Base-by-base conservation (phyloP, 1,140 invertebrate species). In the Maconellicoccus hirsutus region DNA sequence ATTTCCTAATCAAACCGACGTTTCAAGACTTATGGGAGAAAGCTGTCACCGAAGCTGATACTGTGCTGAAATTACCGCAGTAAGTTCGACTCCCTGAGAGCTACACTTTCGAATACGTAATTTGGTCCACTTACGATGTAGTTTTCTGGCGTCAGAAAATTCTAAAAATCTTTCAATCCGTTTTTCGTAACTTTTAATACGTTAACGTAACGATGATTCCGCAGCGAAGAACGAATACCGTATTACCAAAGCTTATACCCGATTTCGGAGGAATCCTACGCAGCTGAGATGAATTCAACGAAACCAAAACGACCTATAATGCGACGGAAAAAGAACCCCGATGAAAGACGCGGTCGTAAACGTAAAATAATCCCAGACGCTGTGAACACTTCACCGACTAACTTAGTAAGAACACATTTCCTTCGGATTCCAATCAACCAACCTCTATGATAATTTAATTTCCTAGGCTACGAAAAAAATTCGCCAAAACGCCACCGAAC, bases 21-120 rank as follows among this genome's bases (percentile, higher is more conserved):
- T 52, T 52, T 52, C 21, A 66, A 66, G 61, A 66, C 10, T 66
- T 66, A 66, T 66, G 61, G 61, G 61, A 66, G 19, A 66, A 66
- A 66, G 61, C 19, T 4, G 19, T 66, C 25, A 25, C 61, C 16
- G 61, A 66, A 66, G 61, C 61, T 23, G 61, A 66, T 66, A 66
- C 61, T 3, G 25, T 66, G 22, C 16, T 66, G 8, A 66, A 66
- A 66, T 66, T 66, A 66, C 61, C 61, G 3, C 61, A 66, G 61
- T 66, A 66, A 66, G 61, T 22, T n/a, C n/a, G n/a, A n/a, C n/a
- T n/a, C n/a, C n/a, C n/a, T n/a, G n/a, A n/a, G n/a, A n/a, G n/a
- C n/a, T n/a, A n/a, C n/a, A n/a, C n/a, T n/a, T n/a, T n/a, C n/a
- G n/a, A n/a, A n/a, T n/a, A n/a, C n/a, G n/a, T n/a, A n/a, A n/a